phyloP scores from a whole-genome alignment of 1,140 invertebrate species.

The Steinernema khuongi region DNA sequence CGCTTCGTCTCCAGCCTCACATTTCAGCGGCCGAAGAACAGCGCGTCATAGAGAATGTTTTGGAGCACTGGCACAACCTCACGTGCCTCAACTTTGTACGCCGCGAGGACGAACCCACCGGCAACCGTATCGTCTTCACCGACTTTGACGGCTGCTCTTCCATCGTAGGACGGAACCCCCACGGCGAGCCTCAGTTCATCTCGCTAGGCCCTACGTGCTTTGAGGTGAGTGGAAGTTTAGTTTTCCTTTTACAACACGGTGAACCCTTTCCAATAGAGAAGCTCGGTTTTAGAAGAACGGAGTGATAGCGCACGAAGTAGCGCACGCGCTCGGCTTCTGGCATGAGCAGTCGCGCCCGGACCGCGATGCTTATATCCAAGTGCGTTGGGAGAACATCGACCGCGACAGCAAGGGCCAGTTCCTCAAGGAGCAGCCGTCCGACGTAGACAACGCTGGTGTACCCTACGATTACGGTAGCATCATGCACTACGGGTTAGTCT shows the following conservation, averaged over 20 bases:
- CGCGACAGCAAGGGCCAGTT: constrained; percentile 57
- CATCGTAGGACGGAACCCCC: constrained; percentile 54
- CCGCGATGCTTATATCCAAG: constrained; percentile 46
- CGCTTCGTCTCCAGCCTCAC: neutral
- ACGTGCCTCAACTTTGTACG: constrained; percentile 57
- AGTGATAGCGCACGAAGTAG: constrained; percentile 60
- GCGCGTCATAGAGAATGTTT: constrained; percentile 55
- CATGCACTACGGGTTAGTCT: constrained; percentile 53
- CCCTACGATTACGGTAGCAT: constrained; percentile 55
- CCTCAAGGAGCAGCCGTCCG: constrained; percentile 56
- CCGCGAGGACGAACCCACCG: constrained; percentile 49
- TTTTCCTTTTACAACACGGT: constrained; percentile 1
- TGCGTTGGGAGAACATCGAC: constrained; percentile 58
- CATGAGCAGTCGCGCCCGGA: constrained; percentile 58
- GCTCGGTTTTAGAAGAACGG: too few relatives aligned
- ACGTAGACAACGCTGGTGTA: constrained; percentile 58
- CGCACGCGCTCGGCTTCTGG: constrained; percentile 60
- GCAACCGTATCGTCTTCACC: constrained; percentile 57
- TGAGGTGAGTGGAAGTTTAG: constrained; percentile 37
- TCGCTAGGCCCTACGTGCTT: constrained; percentile 58
- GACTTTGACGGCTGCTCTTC: constrained; percentile 58
- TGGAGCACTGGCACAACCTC: constrained; percentile 59
- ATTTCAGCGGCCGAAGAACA: constrained; percentile 53
- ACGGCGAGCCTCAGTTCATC: constrained; percentile 58
- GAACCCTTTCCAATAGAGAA: neutral